Evolutionary conservation across 2,888 invertebrate genomes (phyloP).

Genomic region (Byasa hedistus): DNA sequence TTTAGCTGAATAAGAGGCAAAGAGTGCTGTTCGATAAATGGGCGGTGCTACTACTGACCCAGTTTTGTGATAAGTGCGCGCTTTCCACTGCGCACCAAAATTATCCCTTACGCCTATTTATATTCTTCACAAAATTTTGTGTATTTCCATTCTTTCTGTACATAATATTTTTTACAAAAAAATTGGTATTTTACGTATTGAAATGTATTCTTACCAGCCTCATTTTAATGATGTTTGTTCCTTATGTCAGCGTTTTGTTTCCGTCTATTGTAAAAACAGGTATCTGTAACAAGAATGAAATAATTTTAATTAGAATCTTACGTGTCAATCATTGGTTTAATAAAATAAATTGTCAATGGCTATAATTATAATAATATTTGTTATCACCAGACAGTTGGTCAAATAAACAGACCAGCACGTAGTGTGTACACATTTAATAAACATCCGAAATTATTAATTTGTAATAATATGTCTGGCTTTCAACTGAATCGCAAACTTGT

Average conservation of each 20-base stretch:
- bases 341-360: neutral
- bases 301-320: constrained; percentile 1
- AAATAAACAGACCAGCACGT: too few species aligned
- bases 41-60: constrained; percentile 79
- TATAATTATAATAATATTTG: too few species aligned
- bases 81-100: constrained; percentile 73
- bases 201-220: constrained; percentile 63
- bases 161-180: neutral
- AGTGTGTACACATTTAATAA: too few species aligned
- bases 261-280: constrained; percentile 46
- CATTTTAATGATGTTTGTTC: constrained; percentile 56
- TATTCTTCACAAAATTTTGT: constrained; percentile 53
- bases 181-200: constrained; percentile 1
- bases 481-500: too few species aligned
- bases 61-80: constrained; percentile 76
- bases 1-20: constrained; percentile 51
- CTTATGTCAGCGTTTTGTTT: constrained; percentile 40
- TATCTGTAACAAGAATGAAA: constrained; percentile 57
- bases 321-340: neutral
- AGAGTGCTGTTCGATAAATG: constrained; percentile 72
- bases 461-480: too few species aligned
- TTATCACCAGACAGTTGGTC: too few species aligned
- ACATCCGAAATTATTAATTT: too few species aligned
- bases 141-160: constrained; percentile 32
- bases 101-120: constrained; percentile 67